Evolutionary conservation across 2,113 vertebrate genomes (phyloP).

Genomic region (Strigops habroptila): DNA sequence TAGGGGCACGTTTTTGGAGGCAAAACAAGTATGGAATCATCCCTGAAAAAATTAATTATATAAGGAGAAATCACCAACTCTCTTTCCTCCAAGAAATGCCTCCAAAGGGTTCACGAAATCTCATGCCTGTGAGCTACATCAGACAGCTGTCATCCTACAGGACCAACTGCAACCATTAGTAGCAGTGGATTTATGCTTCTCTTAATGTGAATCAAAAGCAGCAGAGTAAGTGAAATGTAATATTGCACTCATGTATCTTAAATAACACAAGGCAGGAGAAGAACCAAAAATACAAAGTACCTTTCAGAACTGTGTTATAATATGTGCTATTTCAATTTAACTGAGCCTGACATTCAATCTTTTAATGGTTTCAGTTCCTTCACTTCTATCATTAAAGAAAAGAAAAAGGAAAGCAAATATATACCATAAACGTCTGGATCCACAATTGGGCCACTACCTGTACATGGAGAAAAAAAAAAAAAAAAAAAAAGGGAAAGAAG

Average conservation of each 20-base stretch:
- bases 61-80: background rate
- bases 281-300: constrained; percentile 31
- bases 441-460: constrained; percentile 76
- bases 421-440: constrained; percentile 80
- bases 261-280: constrained; percentile 9
- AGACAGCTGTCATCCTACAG: background rate
- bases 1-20: background rate
- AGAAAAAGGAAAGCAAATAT: constrained; percentile 66
- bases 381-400: constrained; percentile 28
- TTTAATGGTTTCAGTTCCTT: constrained; percentile 43
- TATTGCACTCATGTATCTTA: constrained; percentile 19
- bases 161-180: background rate
- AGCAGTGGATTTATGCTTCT: constrained; percentile 41
- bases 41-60: background rate
- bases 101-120: background rate
- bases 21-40: background rate
- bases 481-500: background rate
- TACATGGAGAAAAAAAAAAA: constrained; percentile 44
- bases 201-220: background rate
- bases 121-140: background rate
- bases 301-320: constrained; percentile 5
- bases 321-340: constrained; percentile 35
- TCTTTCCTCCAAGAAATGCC: background rate
- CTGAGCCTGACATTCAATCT: constrained; percentile 35
- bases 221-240: background rate